A percentile compares a stretch with the other conserved stretches of the same genome.
Conservation (phyloP, 2,888 invertebrate species). For the Molorchus minor region DNA sequence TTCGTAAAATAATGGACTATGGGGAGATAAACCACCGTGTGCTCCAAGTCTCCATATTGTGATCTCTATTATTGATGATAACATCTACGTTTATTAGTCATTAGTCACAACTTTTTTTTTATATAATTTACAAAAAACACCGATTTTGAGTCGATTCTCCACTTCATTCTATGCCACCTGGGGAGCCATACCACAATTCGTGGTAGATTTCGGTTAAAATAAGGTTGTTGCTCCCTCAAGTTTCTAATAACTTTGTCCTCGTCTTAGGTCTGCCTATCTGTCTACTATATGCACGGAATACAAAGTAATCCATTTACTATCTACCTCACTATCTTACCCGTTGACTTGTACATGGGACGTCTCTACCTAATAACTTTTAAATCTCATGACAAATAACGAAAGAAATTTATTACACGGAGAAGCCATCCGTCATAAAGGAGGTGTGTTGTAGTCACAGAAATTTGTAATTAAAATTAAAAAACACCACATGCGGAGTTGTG, state of each 20-base stretch:
- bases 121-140: no score
- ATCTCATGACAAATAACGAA: conserved; percentile 1
- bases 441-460: not conserved
- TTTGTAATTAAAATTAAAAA: not conserved
- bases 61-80: no score
- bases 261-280: not conserved
- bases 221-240: conserved; percentile 7
- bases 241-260: conserved; percentile 11
- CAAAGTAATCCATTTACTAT: conserved; percentile 13
- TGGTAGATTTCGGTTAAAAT: no score
- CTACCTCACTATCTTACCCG: conserved; percentile 13
- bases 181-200: no score
- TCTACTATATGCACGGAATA: conserved; percentile 7
- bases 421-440: not conserved
- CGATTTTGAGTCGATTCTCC: no score
- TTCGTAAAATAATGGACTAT: no score
- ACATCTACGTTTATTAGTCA: no score
- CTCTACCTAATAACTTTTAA: conserved; percentile 1
- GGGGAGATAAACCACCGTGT: no score
- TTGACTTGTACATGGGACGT: conserved; percentile 3
- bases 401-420: not conserved
- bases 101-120: no score
- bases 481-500: not conserved
- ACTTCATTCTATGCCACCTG: no score
- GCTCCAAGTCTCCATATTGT: no score